These are phyloP conservation scores for Echinometra lucunter DNA, from an alignment of 53 echinoderm and acorn worm genomes.

Conservation along the genomic window DNA sequence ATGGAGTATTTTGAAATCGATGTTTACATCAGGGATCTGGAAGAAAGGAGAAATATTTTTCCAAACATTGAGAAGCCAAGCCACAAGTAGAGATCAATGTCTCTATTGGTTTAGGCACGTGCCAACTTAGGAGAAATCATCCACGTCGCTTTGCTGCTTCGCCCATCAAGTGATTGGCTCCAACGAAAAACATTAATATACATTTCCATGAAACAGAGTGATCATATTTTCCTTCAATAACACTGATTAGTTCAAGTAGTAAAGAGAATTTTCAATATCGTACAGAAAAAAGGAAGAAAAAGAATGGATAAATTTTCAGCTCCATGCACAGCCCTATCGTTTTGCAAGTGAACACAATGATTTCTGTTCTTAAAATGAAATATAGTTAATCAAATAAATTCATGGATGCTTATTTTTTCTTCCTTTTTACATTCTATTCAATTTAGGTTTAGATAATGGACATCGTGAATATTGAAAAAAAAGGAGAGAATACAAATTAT, in stretches of 20 bases:
- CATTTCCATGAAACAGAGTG: not conserved
- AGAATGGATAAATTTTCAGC: too few species aligned
- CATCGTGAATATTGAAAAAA: too few species aligned
- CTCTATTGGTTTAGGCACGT: constrained; percentile 60
- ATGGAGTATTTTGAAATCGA: constrained; percentile 46
- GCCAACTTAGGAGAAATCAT: constrained; percentile 35
- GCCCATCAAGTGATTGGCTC: not conserved
- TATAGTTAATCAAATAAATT: too few species aligned
- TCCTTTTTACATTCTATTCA: too few species aligned
- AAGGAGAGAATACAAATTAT: too few species aligned
- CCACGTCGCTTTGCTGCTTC: not conserved
- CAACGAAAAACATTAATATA: not conserved
- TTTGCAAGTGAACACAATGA: too few species aligned
- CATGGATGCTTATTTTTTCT: too few species aligned
- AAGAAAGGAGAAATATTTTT: constrained; percentile 41
- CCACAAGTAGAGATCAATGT: constrained; percentile 61
- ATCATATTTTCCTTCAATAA: not conserved
- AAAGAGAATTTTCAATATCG: not conserved
- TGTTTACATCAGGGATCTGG: constrained; percentile 61
- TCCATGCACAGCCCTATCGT: too few species aligned
- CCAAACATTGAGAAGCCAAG: constrained; percentile 52
- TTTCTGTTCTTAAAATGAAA: too few species aligned
- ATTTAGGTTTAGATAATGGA: too few species aligned
- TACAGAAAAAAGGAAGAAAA: not conserved
- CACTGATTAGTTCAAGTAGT: not conserved